Evolutionary conservation across 2,113 vertebrate species (phyloP).

Genomic region (Heteronetta atricapilla): DNA sequence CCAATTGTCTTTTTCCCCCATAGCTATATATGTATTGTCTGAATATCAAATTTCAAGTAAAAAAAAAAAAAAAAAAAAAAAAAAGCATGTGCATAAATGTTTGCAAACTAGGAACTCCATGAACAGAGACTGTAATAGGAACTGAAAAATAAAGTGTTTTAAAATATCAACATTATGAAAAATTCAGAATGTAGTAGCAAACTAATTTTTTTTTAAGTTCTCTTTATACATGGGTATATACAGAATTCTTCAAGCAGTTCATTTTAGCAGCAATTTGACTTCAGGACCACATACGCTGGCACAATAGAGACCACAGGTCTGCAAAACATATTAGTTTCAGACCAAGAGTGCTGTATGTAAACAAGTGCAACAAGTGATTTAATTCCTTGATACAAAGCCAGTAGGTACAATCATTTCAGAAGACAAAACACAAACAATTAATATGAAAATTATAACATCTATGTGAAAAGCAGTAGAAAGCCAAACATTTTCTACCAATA

Average conservation of each 20-base stretch:
- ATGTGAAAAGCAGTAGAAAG: background rate
- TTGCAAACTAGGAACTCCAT: background rate
- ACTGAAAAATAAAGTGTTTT: background rate
- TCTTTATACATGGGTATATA: background rate
- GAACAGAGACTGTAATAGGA: background rate
- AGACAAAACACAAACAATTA: background rate
- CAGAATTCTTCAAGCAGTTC: background rate
- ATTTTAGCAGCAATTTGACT: background rate
- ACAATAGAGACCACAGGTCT: background rate
- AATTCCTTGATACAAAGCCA: background rate
- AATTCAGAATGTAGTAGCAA: background rate
- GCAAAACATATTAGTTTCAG: background rate
- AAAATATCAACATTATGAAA: background rate
- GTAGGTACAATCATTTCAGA: background rate
- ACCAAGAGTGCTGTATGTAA: background rate
- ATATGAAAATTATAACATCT: background rate
- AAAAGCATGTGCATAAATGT: background rate
- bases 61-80: background rate
- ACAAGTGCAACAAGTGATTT: background rate
- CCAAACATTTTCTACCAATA: background rate
- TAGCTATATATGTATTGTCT: background rate
- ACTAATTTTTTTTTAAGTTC: background rate
- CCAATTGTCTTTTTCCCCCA: background rate
- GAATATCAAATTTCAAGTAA: background rate
- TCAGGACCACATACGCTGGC: accelerated